Conservation (phyloP, 2,113 vertebrate genomes). For the Pungitius pungitius region DNA sequence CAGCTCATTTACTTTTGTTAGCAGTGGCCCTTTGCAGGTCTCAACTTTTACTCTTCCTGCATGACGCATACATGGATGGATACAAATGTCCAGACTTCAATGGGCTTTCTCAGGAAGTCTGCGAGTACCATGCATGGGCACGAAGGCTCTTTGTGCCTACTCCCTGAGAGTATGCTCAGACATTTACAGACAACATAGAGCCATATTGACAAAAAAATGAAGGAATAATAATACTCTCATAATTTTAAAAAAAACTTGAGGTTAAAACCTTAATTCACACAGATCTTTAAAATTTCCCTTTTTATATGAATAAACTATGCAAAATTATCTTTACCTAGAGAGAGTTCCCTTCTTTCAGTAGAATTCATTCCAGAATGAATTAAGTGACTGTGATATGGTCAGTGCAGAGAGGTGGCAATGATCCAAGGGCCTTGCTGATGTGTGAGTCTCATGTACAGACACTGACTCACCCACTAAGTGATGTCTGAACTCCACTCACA, state of each 20-base stretch:
- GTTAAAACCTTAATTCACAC: no score
- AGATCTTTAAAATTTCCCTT: not conserved
- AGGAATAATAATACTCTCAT: not conserved
- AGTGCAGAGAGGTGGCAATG: not conserved
- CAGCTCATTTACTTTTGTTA: not conserved
- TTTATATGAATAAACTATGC: not conserved
- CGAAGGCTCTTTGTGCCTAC: not conserved
- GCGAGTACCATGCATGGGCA: no score
- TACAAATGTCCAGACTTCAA: not conserved
- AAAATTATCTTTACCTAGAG: not conserved
- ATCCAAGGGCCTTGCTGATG: not conserved
- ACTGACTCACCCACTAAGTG: constrained; percentile 23
- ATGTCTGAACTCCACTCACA: constrained; percentile 22
- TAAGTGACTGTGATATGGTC: not conserved
- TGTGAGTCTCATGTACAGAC: constrained; percentile 25
- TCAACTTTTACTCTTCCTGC: not conserved
- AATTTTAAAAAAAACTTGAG: not conserved
- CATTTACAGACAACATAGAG: not conserved
- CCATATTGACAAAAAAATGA: not conserved
- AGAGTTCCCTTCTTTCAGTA: not conserved
- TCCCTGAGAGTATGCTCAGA: not conserved
- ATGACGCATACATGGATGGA: not conserved
- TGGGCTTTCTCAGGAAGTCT: not conserved
- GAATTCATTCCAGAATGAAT: not conserved
- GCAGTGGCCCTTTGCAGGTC: not conserved